These are phyloP conservation scores for Crotophaga sulcirostris DNA, from an alignment of 2,113 vertebrate genomes.

Conservation along the genomic window DNA sequence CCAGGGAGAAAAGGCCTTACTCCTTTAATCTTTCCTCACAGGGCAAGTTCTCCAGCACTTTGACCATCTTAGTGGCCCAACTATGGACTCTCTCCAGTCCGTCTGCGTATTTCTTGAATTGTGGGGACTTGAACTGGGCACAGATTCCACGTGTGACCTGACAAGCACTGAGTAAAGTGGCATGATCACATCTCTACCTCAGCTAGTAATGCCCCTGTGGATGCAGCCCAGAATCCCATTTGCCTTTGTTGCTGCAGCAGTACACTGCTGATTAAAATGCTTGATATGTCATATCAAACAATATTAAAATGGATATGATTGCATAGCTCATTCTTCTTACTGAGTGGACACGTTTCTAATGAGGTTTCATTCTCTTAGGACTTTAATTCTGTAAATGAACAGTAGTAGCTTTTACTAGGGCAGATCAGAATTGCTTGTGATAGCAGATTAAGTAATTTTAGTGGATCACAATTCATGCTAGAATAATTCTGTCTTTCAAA, in stretches of 20 bases:
- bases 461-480: not conserved
- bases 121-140: not conserved
- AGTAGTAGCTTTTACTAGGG: not conserved
- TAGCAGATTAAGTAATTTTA: not conserved
- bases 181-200: not conserved
- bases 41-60: not conserved
- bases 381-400: not conserved
- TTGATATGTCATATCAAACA: not conserved
- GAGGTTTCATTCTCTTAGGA: not conserved
- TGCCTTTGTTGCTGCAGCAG: not conserved
- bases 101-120: not conserved
- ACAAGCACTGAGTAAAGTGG: fast-evolving
- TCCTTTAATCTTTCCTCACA: not conserved
- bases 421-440: not conserved
- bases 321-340: not conserved
- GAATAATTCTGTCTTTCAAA: not conserved
- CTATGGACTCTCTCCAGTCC: not conserved
- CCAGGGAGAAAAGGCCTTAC: not conserved
- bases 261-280: not conserved
- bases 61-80: not conserved
- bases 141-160: not conserved
- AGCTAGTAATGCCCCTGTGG: not conserved
- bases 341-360: not conserved
- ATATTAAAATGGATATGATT: not conserved
- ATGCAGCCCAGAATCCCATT: not conserved